phyloP scores from a whole-genome alignment of 2,888 invertebrate species.

The Tigriopus californicus region DNA sequence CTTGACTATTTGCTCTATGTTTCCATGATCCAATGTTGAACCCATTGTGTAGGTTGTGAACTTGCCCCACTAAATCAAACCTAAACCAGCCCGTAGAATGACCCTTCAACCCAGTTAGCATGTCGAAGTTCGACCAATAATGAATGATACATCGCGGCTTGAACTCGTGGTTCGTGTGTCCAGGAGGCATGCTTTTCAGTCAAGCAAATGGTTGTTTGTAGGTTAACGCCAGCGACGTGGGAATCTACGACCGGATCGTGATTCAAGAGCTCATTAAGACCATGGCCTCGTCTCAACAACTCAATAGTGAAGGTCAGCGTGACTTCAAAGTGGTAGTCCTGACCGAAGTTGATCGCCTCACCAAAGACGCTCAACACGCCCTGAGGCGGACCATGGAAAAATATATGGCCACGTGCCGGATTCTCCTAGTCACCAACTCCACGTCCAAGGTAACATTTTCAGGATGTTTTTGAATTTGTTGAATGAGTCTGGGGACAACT shows the following conservation, averaged over 20 bases:
- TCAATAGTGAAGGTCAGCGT: conserved; percentile 52
- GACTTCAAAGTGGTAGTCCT: conserved; percentile 90
- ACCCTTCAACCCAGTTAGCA: too few relatives aligned
- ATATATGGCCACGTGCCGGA: conserved; percentile 78
- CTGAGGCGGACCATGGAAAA: conserved; percentile 98
- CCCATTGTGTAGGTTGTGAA: too few relatives aligned
- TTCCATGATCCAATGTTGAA: too few relatives aligned
- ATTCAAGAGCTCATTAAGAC: conserved; percentile 94
- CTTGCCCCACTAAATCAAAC: too few relatives aligned
- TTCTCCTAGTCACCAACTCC: conserved; percentile 83
- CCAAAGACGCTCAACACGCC: conserved; percentile 95
- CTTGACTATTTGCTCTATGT: too few relatives aligned
- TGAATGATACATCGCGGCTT: not conserved
- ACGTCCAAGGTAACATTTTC: conserved; percentile 56
- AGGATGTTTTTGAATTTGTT: too few relatives aligned
- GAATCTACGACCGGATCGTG: conserved; percentile 85
- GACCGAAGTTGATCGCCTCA: conserved; percentile 81
- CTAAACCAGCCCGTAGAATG: too few relatives aligned
- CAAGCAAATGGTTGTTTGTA: not conserved
- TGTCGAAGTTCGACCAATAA: not conserved
- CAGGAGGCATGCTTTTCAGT: not conserved
- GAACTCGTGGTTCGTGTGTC: not conserved
- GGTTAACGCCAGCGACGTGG: conserved; percentile 86
- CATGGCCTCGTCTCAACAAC: conserved; percentile 86
- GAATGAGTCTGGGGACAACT: too few relatives aligned